Evolutionary conservation across 2,888 invertebrate species (phyloP).

Genomic region (Orchesella flavescens): DNA sequence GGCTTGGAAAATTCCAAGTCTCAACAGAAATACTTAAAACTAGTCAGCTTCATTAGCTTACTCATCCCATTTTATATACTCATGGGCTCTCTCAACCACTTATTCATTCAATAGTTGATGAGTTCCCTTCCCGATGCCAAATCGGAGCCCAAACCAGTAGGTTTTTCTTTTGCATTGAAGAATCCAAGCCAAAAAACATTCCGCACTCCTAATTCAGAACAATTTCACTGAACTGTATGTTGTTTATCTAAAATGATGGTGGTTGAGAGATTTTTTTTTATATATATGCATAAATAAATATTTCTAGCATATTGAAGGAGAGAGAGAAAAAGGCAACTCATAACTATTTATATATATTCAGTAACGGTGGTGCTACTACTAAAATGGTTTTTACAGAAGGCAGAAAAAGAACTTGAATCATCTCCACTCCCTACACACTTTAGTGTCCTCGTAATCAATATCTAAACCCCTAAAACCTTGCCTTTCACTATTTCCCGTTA

Average conservation of each 20-base stretch:
- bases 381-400: too few relatives aligned
- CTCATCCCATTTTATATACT: slow-evolving; percentile 44
- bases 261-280: neutral
- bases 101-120: slow-evolving; percentile 55
- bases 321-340: too few relatives aligned
- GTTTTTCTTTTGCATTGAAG: too few relatives aligned
- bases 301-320: too few relatives aligned
- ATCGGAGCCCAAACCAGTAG: slow-evolving; percentile 26
- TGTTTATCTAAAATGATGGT: slow-evolving; percentile 17
- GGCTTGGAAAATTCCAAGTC: slow-evolving; percentile 10
- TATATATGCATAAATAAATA: too few relatives aligned
- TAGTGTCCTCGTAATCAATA: slow-evolving; percentile 46
- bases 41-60: slow-evolving; percentile 40
- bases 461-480: slow-evolving; percentile 15
- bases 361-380: too few relatives aligned
- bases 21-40: slow-evolving; percentile 16
- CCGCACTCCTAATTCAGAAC: slow-evolving; percentile 36
- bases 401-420: too few relatives aligned
- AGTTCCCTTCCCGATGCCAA: slow-evolving; percentile 49
- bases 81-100: slow-evolving; percentile 45
- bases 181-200: slow-evolving; percentile 40
- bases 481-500: slow-evolving; percentile 7
- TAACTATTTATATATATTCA: too few relatives aligned
- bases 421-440: neutral
- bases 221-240: slow-evolving; percentile 44